phyloP scores from a whole-genome alignment of 2,113 vertebrate genomes.

The Nannospalax galili region DNA sequence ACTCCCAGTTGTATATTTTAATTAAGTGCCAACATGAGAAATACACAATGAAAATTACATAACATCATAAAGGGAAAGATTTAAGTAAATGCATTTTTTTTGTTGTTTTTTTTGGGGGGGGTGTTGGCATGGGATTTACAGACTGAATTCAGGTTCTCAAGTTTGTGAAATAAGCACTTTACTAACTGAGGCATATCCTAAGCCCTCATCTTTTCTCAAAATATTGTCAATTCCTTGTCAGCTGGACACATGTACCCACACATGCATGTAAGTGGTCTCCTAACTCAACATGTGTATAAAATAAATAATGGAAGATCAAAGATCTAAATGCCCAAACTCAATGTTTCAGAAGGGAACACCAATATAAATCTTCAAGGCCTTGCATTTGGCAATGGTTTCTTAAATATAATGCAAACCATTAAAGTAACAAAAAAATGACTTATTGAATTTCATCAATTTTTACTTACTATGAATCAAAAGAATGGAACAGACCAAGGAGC shows the following conservation, averaged over 20 bases:
- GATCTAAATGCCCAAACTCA: background rate
- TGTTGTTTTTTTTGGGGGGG: too few species aligned
- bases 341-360: background rate
- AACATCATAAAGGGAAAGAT: too few species aligned
- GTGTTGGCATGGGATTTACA: too few species aligned
- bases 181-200: rapidly evolving
- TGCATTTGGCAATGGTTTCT: background rate
- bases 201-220: background rate
- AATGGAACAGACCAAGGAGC: too few species aligned
- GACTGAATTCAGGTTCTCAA: background rate
- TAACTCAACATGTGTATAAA: background rate
- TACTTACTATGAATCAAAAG: too few species aligned
- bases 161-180: too few species aligned
- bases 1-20: too few species aligned
- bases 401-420: background rate
- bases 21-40: too few species aligned
- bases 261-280: background rate
- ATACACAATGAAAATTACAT: too few species aligned
- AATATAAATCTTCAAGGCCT: background rate
- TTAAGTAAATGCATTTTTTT: too few species aligned
- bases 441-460: background rate
- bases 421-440: background rate
- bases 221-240: background rate
- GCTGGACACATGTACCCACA: background rate
- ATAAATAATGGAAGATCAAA: background rate